A percentile compares a stretch with the other conserved stretches of the same genome.
phyloP scores from a whole-genome alignment of 2,113 vertebrate species.

The Craseonycteris thonglongyai region DNA sequence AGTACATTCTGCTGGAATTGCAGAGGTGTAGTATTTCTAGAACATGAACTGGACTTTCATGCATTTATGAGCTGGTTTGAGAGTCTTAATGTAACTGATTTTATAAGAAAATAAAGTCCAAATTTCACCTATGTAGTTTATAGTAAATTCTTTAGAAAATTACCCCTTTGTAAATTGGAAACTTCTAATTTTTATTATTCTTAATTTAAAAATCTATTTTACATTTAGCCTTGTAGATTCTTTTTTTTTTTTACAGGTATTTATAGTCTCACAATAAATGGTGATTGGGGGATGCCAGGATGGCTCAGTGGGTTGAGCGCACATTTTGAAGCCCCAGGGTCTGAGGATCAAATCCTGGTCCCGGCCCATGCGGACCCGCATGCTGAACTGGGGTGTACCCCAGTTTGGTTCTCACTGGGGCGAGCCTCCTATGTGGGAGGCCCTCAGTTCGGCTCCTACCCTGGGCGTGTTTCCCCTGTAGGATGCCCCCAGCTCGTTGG shows the following conservation, averaged over 20 bases:
- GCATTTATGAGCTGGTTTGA: not conserved
- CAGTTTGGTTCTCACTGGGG: no score
- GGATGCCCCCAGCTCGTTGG: no score
- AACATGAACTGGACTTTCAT: not conserved
- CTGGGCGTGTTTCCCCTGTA: no score
- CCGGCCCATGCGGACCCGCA: no score
- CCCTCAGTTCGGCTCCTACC: no score
- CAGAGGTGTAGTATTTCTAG: not conserved
- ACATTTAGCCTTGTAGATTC: not conserved
- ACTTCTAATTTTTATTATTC: not conserved
- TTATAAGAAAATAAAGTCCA: not conserved
- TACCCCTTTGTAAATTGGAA: not conserved
- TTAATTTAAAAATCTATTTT: not conserved
- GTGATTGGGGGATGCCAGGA: no score
- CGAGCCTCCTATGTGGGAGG: no score
- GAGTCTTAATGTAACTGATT: not conserved
- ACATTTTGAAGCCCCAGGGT: no score
- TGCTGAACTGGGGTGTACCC: no score
- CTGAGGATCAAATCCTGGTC: no score
- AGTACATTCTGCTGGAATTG: not conserved
- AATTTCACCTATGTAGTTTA: not conserved
- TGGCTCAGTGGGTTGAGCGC: no score
- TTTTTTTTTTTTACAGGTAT: not conserved
- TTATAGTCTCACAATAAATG: not conserved
- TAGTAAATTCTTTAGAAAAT: not conserved